Conservation (phyloP, 2,113 vertebrate species). For the Vireo altiloquus region DNA sequence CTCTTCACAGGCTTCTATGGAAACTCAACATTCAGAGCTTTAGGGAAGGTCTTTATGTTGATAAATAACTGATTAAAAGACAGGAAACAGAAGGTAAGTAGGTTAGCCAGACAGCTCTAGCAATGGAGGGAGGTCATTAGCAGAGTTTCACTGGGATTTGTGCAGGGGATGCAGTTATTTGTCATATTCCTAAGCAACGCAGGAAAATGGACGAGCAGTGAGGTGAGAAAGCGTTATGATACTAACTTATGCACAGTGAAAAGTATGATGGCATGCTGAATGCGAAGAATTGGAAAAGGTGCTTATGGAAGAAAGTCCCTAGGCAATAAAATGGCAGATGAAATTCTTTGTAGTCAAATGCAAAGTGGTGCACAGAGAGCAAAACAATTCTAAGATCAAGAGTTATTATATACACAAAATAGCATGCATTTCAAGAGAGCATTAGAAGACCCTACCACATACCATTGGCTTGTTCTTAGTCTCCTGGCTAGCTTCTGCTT, state of each 20-base stretch:
- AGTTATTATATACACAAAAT: background rate
- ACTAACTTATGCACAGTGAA: conserved; percentile 26
- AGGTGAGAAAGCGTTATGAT: background rate
- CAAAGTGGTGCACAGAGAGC: background rate
- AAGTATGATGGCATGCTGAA: conserved; percentile 13
- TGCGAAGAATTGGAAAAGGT: background rate
- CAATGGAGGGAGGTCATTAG: conserved; percentile 29
- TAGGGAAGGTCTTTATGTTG: conserved; percentile 38
- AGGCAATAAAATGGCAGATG: background rate
- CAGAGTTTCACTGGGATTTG: conserved; percentile 4
- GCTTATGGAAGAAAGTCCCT: background rate
- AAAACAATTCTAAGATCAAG: background rate
- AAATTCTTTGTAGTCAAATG: background rate
- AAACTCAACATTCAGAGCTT: conserved; percentile 18
- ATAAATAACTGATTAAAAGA: conserved; percentile 50
- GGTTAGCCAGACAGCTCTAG: conserved; percentile 24
- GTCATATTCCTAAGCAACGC: conserved; percentile 32
- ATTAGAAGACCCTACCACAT: background rate
- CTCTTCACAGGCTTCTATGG: conserved; percentile 19
- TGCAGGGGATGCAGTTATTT: background rate
- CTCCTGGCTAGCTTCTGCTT: background rate
- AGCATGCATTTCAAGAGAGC: background rate
- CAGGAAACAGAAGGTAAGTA: conserved; percentile 43
- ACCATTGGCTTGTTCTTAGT: background rate
- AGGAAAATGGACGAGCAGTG: background rate